These are phyloP conservation scores for Dolichopus griseipennis DNA, from an alignment of 2,888 invertebrate species.

Conservation along the genomic window DNA sequence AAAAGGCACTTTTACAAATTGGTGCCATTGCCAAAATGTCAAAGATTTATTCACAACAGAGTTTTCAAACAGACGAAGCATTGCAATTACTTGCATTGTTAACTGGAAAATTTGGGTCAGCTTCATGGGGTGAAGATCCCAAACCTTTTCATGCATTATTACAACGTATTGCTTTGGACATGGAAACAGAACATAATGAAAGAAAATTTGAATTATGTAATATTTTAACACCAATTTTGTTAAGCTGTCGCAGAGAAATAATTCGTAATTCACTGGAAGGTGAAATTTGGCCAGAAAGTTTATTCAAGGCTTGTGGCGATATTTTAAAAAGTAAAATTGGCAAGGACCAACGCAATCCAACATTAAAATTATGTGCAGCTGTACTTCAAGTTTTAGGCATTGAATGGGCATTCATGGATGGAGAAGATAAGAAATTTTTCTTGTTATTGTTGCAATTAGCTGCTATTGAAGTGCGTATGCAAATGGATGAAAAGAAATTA, in stretches of 20 bases:
- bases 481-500: conserved; percentile 76
- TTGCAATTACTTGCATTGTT: conserved; percentile 69
- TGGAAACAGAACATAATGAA: conserved; percentile 80
- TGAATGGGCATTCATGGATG: conserved; percentile 71
- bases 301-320: conserved; percentile 73
- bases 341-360: conserved; percentile 81
- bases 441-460: conserved; percentile 77
- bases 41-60: conserved; percentile 77
- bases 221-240: conserved; percentile 64
- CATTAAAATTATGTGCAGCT: conserved; percentile 71
- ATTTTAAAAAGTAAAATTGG: conserved; percentile 80
- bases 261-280: conserved; percentile 56
- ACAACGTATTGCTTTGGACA: conserved; percentile 75
- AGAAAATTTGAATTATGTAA: conserved; percentile 81
- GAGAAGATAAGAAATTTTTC: conserved; percentile 68
- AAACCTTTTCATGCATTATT: conserved; percentile 73
- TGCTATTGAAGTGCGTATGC: conserved; percentile 90
- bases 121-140: conserved; percentile 69
- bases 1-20: conserved; percentile 66
- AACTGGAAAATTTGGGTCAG: conserved; percentile 60
- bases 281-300: conserved; percentile 72
- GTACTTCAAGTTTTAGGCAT: conserved; percentile 73
- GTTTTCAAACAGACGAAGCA: conserved; percentile 84
- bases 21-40: conserved; percentile 74
- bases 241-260: conserved; percentile 60